Evolutionary conservation across 2,888 invertebrate species (phyloP).

Genomic region (Thyatira batis): DNA sequence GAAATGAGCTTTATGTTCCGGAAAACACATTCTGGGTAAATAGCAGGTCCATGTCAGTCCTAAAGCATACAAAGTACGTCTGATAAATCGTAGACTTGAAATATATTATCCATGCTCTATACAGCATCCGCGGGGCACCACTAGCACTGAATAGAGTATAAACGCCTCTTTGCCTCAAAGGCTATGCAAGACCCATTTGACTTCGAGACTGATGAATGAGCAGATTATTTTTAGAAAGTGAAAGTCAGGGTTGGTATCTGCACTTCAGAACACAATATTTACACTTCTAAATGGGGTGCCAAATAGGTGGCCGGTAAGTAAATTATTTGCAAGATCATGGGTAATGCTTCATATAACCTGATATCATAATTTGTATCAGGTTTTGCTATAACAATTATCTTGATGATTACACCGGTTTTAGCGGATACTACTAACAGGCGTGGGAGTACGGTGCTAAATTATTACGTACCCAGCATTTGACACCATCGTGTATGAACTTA

Average conservation of each 20-base stretch:
- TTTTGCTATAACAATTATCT: background rate
- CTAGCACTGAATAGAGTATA: background rate
- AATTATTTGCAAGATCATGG: background rate
- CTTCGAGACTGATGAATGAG: background rate
- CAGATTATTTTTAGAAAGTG: slow-evolving; percentile 5
- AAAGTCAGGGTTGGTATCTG: background rate
- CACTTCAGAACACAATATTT: no score
- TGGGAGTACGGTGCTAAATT: slow-evolving; percentile 58
- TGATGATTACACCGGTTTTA: background rate
- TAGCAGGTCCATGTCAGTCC: no score
- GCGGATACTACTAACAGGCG: slow-evolving; percentile 25
- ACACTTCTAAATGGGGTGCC: background rate
- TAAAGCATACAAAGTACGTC: no score
- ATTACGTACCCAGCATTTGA: slow-evolving; percentile 46
- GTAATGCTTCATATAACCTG: background rate
- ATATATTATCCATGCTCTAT: background rate
- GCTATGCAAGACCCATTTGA: background rate
- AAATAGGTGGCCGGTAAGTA: background rate
- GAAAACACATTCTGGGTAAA: no score
- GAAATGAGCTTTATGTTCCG: no score
- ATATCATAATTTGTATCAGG: background rate
- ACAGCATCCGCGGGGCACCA: background rate
- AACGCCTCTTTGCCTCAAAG: background rate
- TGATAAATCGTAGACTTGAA: background rate
- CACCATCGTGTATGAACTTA: slow-evolving; percentile 66